Percentiles rank a stretch among this genome's conserved stretches.
These are phyloP conservation scores for Drosophila dunni DNA, from an alignment of 1,140 invertebrate genomes.

Conservation along the genomic window DNA sequence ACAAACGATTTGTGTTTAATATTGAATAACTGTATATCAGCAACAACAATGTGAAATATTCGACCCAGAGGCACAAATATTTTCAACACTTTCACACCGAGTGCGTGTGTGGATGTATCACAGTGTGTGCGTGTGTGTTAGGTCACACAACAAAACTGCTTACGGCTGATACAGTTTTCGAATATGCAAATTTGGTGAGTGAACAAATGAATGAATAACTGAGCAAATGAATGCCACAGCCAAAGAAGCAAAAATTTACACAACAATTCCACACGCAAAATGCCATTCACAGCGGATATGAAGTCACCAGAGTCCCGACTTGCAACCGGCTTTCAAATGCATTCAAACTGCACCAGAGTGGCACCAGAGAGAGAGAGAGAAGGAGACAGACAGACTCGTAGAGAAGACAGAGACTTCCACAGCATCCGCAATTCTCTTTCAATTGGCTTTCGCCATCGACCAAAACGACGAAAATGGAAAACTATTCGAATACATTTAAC, in stretches of 20 bases:
- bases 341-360: neutral
- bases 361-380: neutral
- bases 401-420: neutral
- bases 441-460: constrained; percentile 39
- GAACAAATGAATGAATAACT: constrained; percentile 14
- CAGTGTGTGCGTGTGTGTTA: constrained; percentile 5
- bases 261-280: constrained; percentile 35
- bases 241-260: constrained; percentile 35
- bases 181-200: constrained; percentile 39
- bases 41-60: constrained; percentile 36
- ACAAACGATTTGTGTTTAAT: constrained; percentile 13
- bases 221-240: constrained; percentile 26
- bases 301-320: constrained; percentile 27
- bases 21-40: constrained; percentile 28
- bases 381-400: neutral
- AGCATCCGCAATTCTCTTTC: constrained; percentile 49
- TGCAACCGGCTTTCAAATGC: constrained; percentile 25
- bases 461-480: constrained; percentile 36
- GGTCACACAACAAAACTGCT: constrained; percentile 18
- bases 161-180: constrained; percentile 31
- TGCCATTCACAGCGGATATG: constrained; percentile 31
- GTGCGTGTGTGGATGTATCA: neutral
- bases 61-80: constrained; percentile 37
- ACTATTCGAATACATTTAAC: constrained; percentile 23
- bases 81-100: constrained; percentile 43